These are phyloP conservation scores for Sialis lutaria DNA, from an alignment of 2,888 invertebrate genomes.

Conservation along the genomic window DNA sequence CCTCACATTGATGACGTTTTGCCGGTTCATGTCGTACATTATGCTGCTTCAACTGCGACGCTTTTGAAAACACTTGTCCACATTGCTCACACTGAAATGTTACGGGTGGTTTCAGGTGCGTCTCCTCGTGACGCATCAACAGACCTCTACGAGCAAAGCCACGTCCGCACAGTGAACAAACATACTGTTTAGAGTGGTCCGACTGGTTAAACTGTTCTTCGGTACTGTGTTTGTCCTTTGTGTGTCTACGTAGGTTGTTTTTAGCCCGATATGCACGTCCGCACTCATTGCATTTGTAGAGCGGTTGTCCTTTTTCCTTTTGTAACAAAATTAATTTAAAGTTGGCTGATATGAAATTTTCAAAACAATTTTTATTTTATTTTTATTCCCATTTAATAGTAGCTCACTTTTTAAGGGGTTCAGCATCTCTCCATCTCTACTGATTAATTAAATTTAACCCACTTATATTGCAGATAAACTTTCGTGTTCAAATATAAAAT, in stretches of 20 bases:
- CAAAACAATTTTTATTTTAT: too few relatives aligned
- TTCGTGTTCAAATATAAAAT: too few relatives aligned
- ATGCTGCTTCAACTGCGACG: slow-evolving; percentile 5
- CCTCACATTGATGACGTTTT: slow-evolving; percentile 14
- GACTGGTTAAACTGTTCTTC: neutral
- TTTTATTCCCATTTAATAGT: too few relatives aligned
- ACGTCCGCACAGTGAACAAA: slow-evolving; percentile 2
- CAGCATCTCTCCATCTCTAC: neutral
- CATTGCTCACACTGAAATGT: slow-evolving; percentile 7
- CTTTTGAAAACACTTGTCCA: slow-evolving; percentile 5
- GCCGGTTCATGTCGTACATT: slow-evolving; percentile 18
- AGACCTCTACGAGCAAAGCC: slow-evolving; percentile 3
- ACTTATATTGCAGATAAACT: too few relatives aligned
- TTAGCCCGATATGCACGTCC: slow-evolving; percentile 3
- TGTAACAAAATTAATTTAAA: too few relatives aligned
- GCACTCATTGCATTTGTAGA: slow-evolving; percentile 1
- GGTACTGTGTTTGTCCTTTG: slow-evolving; percentile 2
- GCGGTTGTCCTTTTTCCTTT: neutral
- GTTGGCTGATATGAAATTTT: too few relatives aligned
- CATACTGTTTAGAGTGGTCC: neutral
- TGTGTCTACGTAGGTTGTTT: slow-evolving; percentile 3
- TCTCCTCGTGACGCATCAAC: slow-evolving; percentile 7
- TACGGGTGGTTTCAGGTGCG: slow-evolving; percentile 3
- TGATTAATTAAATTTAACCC: neutral
- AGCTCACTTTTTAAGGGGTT: neutral